phyloP scores from a whole-genome alignment of 1,140 invertebrate species.

The Asobara japonica region DNA sequence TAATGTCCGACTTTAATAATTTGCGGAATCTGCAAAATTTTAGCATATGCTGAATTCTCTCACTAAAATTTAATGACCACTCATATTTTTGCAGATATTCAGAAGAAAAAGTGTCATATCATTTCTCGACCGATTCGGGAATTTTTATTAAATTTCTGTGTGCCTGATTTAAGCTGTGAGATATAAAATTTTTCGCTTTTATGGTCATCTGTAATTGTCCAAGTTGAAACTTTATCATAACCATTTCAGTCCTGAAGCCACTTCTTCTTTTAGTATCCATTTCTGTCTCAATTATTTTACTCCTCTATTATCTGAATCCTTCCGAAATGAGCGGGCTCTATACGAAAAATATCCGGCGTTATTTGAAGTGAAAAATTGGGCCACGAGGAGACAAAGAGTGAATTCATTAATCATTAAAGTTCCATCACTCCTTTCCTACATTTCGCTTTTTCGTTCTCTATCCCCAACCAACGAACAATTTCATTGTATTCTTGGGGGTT shows the following conservation, averaged over 20 bases:
- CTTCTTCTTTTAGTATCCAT: background rate
- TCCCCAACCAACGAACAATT: background rate
- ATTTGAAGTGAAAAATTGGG: background rate
- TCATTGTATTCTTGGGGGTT: background rate
- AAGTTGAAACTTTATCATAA: background rate
- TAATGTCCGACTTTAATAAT: too few relatives aligned
- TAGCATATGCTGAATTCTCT: too few relatives aligned
- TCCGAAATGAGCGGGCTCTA: background rate
- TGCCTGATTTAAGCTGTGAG: background rate
- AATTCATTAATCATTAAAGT: conserved; percentile 11
- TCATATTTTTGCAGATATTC: too few relatives aligned
- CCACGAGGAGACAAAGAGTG: background rate
- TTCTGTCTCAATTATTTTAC: background rate
- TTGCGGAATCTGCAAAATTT: too few relatives aligned
- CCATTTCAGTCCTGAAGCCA: background rate
- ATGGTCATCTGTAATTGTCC: background rate
- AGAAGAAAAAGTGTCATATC: too few relatives aligned
- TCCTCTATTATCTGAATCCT: background rate
- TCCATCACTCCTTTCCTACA: background rate
- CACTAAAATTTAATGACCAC: too few relatives aligned
- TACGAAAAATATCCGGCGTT: background rate
- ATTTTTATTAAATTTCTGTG: too few relatives aligned
- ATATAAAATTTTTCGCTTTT: background rate
- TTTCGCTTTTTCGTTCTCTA: too few relatives aligned
- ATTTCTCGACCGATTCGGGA: too few relatives aligned